Conservation (phyloP, 2,113 vertebrate genomes). For the Chaetura pelagica region DNA sequence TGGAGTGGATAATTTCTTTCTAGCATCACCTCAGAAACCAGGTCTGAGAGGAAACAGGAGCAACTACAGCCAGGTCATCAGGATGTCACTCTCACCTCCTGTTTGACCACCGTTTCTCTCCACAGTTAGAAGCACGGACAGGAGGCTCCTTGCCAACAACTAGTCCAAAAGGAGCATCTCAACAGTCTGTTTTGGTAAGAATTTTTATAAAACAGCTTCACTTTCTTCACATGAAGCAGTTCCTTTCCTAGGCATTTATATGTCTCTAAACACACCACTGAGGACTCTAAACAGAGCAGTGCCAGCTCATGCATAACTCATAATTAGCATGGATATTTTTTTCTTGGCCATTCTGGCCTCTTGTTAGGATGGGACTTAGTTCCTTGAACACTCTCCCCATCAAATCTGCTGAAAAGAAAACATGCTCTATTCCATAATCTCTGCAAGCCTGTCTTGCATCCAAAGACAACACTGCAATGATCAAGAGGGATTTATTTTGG, state of each 20-base stretch:
- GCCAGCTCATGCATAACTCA: not conserved
- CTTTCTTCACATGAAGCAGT: not conserved
- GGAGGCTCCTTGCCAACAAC: not conserved
- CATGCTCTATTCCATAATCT: not conserved
- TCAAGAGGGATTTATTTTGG: not conserved
- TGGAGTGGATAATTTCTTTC: too few species aligned
- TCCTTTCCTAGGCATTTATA: not conserved
- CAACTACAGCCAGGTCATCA: not conserved
- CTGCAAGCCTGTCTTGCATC: not conserved
- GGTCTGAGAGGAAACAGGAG: accelerated
- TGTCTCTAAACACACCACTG: not conserved
- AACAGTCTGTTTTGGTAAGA: not conserved
- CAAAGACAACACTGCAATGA: not conserved
- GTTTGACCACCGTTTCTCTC: not conserved
- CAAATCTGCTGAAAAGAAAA: not conserved
- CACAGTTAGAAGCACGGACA: not conserved
- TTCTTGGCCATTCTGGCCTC: not conserved
- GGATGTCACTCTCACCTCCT: accelerated
- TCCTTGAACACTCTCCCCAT: not conserved
- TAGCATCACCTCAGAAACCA: not conserved
- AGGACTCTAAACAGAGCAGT: not conserved
- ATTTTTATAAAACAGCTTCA: not conserved
- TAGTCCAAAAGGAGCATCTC: not conserved
- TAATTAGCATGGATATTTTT: not conserved
- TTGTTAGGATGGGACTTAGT: not conserved